Evolutionary conservation across 2,113 vertebrate genomes (phyloP).

Genomic region (Nicator chloris): DNA sequence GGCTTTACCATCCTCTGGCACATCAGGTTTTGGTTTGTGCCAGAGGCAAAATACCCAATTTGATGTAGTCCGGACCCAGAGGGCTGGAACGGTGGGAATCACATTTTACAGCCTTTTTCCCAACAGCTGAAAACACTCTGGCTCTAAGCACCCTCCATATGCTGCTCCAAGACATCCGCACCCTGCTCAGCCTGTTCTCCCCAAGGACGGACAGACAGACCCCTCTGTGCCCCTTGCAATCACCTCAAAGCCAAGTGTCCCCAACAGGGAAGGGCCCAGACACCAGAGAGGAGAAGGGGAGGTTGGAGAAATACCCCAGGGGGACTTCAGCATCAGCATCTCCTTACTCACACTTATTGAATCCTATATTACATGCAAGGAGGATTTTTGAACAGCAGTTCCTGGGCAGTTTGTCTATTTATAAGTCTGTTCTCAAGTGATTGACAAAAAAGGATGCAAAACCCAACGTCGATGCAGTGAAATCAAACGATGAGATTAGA

Average conservation of each 20-base stretch:
- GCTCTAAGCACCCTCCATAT: background rate
- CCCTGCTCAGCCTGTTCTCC: background rate
- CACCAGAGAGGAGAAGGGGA: background rate
- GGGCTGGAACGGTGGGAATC: background rate
- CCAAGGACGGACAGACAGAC: background rate
- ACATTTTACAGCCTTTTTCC: slow-evolving; percentile 20
- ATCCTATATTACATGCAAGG: fast-evolving
- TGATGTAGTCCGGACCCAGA: background rate
- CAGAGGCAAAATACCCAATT: slow-evolving; percentile 12
- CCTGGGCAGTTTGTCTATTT: background rate
- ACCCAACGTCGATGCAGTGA: fast-evolving
- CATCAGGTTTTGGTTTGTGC: slow-evolving; percentile 15
- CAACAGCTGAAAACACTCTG: slow-evolving; percentile 10
- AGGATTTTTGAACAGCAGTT: background rate
- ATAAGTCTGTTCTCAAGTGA: background rate
- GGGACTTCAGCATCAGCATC: background rate
- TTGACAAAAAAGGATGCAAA: background rate
- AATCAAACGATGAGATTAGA: background rate
- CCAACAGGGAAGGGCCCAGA: background rate
- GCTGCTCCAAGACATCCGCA: background rate
- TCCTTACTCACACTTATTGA: background rate
- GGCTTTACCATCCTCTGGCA: background rate
- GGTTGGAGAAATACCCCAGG: background rate
- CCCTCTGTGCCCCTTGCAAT: fast-evolving
- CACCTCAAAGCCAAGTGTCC: background rate